Base-by-base conservation (phyloP, 2,888 invertebrate genomes). In the Plusia festucae region DNA sequence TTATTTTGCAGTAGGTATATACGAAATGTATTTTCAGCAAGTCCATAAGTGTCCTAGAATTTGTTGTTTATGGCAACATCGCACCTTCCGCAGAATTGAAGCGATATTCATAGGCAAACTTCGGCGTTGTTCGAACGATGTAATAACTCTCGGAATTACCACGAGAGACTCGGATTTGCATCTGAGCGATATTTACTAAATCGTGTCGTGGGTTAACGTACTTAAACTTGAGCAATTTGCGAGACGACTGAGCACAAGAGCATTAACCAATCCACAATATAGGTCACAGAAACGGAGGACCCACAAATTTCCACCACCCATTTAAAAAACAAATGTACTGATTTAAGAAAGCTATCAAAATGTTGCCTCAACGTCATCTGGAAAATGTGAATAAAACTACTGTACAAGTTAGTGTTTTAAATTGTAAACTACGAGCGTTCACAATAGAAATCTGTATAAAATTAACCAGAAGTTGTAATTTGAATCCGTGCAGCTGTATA, bases 151-250 rank as follows among this genome's bases (percentile, higher is more conserved):
- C 55, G 27, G 69, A 49, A 76, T 76, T 80, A 81, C 81, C 83
- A 69, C 82, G 67, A 74, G 82, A 83, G 81, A 76, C 70, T 81
- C 56, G 76, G 76, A 87, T 88, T 88, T 88, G 84, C 85, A 85
- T 87, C 82, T 71, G 72, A 73, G 73, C 74, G 79, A 80, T 84
- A 85, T 88, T 86, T 84, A 79, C 78, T 84, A 82, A 86, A 86
- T 84, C 81, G 83, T 73, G 78, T 79, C 81, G 76, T 73, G 76
- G 82, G 79, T 81, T 82, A 82, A 78, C 81, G 78, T 72, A 81
- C 74, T 76, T 76, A 79, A 88, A 87, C 86, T 88, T 85, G 73
- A 83, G 82, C 82, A 84, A 85, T 87, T 85, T 85, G 79, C 82
- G 57, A 79, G 49, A 74, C 71, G 76, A 74, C 65, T 66, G 74